Evolutionary conservation across 1,140 invertebrate genomes (phyloP).

Genomic region (Aplysia californica): DNA sequence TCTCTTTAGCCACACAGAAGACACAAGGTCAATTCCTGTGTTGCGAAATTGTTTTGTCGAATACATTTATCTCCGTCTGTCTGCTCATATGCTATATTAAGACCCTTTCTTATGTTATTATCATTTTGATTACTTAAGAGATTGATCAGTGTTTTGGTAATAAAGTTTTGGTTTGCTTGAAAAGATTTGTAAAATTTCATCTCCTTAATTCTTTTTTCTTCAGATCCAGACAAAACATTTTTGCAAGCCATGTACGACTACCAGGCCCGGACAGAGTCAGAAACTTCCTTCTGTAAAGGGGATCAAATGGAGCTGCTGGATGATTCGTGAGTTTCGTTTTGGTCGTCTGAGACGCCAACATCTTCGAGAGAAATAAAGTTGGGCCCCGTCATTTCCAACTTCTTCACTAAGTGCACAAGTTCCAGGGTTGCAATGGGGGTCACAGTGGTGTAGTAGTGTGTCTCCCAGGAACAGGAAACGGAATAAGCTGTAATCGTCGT

Average conservation of each 20-base stretch:
- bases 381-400: background rate
- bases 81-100: no score
- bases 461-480: background rate
- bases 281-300: slow-evolving; percentile 18
- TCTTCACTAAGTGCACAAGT: background rate
- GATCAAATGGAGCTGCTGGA: slow-evolving; percentile 23
- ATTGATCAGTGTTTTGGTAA: background rate
- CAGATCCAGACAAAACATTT: slow-evolving; percentile 11
- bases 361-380: background rate
- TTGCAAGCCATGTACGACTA: slow-evolving; percentile 22
- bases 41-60: background rate
- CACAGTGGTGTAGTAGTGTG: background rate
- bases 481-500: background rate
- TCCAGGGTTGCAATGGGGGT: background rate
- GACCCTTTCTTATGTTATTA: no score
- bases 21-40: no score
- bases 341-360: background rate
- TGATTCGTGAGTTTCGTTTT: slow-evolving; percentile 13
- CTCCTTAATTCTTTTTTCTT: background rate
- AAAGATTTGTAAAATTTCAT: background rate
- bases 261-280: slow-evolving; percentile 20
- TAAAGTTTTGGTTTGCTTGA: background rate
- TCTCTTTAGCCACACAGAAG: no score
- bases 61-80: no score
- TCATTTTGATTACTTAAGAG: background rate